phyloP scores from a whole-genome alignment of 2,113 vertebrate species.

The Cricetomys ansorgei region DNA sequence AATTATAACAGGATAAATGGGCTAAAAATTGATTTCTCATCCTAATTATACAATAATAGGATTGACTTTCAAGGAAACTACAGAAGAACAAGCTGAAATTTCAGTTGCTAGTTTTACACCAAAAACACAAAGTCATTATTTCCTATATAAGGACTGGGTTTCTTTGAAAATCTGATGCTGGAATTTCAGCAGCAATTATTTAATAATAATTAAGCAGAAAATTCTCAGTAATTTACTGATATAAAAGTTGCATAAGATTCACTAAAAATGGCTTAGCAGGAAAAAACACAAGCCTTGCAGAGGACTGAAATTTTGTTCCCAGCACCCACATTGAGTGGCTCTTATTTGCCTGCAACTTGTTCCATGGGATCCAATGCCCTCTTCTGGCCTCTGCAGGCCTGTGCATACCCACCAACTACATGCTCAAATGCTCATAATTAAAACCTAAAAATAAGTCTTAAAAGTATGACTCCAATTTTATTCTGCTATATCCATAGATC shows the following conservation, averaged over 20 bases:
- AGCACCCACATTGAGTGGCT: neutral
- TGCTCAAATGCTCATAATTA: neutral
- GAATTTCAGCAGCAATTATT: neutral
- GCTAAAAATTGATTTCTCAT: neutral
- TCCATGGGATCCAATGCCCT: neutral
- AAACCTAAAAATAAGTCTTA: neutral
- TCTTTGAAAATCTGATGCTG: too few relatives aligned
- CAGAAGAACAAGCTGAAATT: neutral
- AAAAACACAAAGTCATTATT: neutral
- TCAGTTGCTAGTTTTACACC: neutral
- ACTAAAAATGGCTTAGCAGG: neutral
- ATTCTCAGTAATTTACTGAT: neutral
- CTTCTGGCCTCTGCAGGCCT: too few relatives aligned
- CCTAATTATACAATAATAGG: neutral
- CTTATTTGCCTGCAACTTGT: neutral
- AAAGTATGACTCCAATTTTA: neutral
- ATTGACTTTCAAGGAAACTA: neutral
- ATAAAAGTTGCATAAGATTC: neutral
- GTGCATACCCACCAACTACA: neutral
- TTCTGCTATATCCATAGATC: neutral
- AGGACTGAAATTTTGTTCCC: neutral
- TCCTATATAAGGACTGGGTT: neutral
- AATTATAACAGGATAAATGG: neutral
- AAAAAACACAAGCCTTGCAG: neutral
- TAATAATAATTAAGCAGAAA: neutral